Base-by-base conservation (phyloP, 2,113 vertebrate genomes). In the Antechinus flavipes region DNA sequence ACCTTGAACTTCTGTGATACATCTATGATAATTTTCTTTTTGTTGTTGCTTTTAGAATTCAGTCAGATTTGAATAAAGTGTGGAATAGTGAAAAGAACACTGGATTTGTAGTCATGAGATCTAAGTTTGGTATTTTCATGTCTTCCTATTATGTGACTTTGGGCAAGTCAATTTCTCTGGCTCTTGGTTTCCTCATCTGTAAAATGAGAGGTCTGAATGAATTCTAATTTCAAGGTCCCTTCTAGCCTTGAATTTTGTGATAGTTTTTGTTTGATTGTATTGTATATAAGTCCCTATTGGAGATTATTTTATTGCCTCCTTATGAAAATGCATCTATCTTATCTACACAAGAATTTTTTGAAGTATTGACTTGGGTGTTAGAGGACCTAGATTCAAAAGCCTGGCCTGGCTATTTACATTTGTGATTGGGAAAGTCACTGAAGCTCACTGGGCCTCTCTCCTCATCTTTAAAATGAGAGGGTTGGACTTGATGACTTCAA, bases 21-120 rank as follows among this genome's bases (percentile, higher is more conserved):
- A 91, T 89, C 94, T 92, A 84, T 92, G 90, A 97, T 54, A 61
- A 35, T 94, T 91, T 95, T 95, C 96, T 95, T 91, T 84, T 35
- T 96, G 93, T 98, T 95, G 93, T 98, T 96, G 95, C 94, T 96
- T 97, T 95, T 95, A 96, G 97, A 97, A 95, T 96, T 92, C 92
- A 93, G 89, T 97, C 93, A 95, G 92, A 95, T 96, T 96, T 94
- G 95, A 94, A 84, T 93, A 91, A 89, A 42, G 68, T 84, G 6
- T 84, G n/a, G 68, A 23, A 42, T 84, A 42, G n/a, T 42, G 68
- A 84, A 22, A 42, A 42, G 19, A 84, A 19, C 35, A 42, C n/a
- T 84, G 19, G 6, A 42, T 84, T 84, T 84, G 68, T 7, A 84
- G 19, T 42, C 68, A 42, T 84, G 19, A 19, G n/a, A 42, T n/a